These are phyloP conservation scores for Linepithema humile DNA, from an alignment of 1,140 invertebrate species.

Conservation along the genomic window DNA sequence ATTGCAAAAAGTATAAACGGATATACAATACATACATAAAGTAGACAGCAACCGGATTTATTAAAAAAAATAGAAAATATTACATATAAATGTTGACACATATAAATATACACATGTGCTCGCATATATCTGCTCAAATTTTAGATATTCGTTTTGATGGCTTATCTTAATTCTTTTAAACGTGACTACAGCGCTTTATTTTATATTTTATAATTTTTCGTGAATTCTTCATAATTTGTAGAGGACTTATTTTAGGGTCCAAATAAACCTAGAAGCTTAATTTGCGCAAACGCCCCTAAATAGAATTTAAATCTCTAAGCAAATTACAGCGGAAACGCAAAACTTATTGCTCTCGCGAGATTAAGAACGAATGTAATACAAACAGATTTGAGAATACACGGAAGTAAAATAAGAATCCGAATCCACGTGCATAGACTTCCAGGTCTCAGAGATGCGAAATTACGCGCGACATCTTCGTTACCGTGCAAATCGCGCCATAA, in stretches of 20 bases:
- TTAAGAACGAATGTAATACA: neutral
- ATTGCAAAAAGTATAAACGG: neutral
- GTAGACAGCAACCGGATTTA: no score
- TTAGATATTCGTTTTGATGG: neutral
- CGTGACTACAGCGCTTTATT: neutral
- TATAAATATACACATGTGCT: neutral
- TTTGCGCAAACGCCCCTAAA: neutral
- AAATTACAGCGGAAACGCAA: no score
- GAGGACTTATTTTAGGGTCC: neutral
- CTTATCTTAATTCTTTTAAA: neutral
- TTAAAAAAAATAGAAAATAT: no score
- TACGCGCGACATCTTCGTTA: slow-evolving; percentile 48
- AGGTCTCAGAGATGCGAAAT: slow-evolving; percentile 15
- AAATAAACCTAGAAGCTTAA: neutral
- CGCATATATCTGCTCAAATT: neutral
- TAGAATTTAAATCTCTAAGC: neutral
- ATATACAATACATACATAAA: neutral
- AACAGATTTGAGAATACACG: neutral
- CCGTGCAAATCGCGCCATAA: slow-evolving; percentile 26
- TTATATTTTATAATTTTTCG: neutral
- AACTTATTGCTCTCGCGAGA: no score
- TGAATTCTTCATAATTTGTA: neutral
- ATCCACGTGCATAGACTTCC: neutral
- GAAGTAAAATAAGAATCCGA: neutral
- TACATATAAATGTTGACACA: no score